Conservation (phyloP, 2,797 vertebrate genomes). For the Pogonophryne albipinna region DNA sequence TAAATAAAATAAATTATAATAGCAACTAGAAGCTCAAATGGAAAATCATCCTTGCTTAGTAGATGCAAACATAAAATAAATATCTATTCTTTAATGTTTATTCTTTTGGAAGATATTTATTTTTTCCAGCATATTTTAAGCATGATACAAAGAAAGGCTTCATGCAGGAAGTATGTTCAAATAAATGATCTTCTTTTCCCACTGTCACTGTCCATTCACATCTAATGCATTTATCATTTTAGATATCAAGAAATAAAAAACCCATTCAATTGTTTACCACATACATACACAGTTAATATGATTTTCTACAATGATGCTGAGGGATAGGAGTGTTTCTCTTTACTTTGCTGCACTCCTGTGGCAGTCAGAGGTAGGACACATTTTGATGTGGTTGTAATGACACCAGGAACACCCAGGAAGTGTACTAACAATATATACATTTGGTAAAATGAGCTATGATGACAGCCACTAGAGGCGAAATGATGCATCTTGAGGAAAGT, state of each 20-base stretch:
- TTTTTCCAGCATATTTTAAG: neutral
- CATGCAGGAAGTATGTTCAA: neutral
- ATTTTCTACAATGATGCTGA: neutral
- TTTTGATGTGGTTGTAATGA: neutral
- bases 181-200: too few relatives aligned
- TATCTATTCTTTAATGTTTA: neutral
- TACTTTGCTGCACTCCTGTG: slow-evolving; percentile 29
- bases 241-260: neutral
- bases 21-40: neutral
- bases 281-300: neutral
- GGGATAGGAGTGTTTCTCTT: neutral
- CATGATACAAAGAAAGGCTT: neutral
- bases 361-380: neutral
- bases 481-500: slow-evolving; percentile 44
- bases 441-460: neutral
- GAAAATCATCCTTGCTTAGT: neutral
- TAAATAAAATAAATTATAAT: too few relatives aligned
- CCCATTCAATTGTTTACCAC: neutral
- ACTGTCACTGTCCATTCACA: neutral
- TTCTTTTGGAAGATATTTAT: neutral
- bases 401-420: neutral
- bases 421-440: neutral
- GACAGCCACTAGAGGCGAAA: neutral
- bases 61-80: neutral
- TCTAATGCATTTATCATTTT: too few relatives aligned